Percentiles rank a stretch among this genome's conserved stretches.
phyloP scores from a whole-genome alignment of 1,140 invertebrate species.

The Trigoniulus corallinus region DNA sequence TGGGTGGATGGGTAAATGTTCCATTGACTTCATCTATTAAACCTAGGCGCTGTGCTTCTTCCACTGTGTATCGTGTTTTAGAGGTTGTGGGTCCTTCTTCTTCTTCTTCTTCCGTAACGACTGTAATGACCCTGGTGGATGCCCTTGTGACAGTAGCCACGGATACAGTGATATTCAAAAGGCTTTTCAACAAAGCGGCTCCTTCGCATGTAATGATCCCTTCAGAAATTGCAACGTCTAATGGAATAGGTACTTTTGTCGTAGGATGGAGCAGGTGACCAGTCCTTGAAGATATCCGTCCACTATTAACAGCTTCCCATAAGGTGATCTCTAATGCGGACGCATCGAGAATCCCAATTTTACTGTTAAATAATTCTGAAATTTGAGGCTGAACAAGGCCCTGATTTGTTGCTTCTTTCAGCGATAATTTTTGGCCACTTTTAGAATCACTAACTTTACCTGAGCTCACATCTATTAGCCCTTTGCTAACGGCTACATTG shows the following conservation, averaged over 20 bases:
- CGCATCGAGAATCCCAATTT: constrained; percentile 56
- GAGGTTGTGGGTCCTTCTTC: constrained; percentile 37
- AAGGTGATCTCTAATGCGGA: constrained; percentile 54
- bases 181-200: constrained; percentile 58
- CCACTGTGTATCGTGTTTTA: constrained; percentile 39
- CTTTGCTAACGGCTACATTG: constrained; percentile 62
- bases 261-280: constrained; percentile 65
- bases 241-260: constrained; percentile 54
- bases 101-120: constrained; percentile 24
- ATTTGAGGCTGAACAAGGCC: constrained; percentile 40
- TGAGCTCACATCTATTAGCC: constrained; percentile 54
- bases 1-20: constrained; percentile 61
- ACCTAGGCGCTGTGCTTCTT: constrained; percentile 55
- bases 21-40: constrained; percentile 59
- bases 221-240: constrained; percentile 67
- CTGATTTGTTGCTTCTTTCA: constrained; percentile 35
- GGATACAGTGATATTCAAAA: constrained; percentile 67
- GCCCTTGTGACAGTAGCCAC: constrained; percentile 67
- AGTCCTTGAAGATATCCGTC: constrained; percentile 64
- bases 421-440: constrained; percentile 49
- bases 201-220: constrained; percentile 71
- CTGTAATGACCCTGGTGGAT: constrained; percentile 56
- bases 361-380: constrained; percentile 61
- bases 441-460: constrained; percentile 53
- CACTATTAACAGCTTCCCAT: constrained; percentile 65